Percentiles rank a stretch among this genome's conserved stretches.
Evolutionary conservation across 1,140 invertebrate species (phyloP).

Genomic region (Meloidogyne floridensis): DNA sequence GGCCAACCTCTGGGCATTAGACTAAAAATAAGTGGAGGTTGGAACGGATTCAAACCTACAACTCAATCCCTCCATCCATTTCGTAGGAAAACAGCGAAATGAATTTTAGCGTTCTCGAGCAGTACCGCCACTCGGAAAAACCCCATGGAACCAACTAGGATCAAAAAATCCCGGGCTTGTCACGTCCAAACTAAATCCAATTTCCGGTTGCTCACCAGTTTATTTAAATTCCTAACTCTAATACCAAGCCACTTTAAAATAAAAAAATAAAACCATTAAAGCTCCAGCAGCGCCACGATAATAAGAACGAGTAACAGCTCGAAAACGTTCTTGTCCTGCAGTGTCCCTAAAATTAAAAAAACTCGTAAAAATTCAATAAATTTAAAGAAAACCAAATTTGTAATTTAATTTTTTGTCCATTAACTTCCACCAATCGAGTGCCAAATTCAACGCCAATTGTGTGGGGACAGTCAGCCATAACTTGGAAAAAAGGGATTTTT

Average conservation of each 20-base stretch:
- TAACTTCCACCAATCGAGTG: conserved; percentile 96
- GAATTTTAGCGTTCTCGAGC: too few relatives aligned
- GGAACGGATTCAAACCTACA: too few relatives aligned
- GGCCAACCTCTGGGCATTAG: too few relatives aligned
- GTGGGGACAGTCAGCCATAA: conserved; percentile 99
- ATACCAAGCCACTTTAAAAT: neutral
- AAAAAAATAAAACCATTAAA: conserved; percentile 76
- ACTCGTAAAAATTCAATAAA: conserved; percentile 11
- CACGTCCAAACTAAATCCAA: too few relatives aligned
- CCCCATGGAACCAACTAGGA: too few relatives aligned
- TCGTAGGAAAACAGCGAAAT: too few relatives aligned
- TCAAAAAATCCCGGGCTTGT: too few relatives aligned
- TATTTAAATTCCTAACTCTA: too few relatives aligned
- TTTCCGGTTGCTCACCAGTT: too few relatives aligned
- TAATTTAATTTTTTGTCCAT: conserved; percentile 97
- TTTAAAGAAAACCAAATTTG: conserved; percentile 79
- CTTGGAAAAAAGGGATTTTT: conserved; percentile 69
- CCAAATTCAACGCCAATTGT: conserved; percentile 99
- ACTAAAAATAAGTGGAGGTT: too few relatives aligned
- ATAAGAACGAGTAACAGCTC: conserved; percentile 96
- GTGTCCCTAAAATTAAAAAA: conserved; percentile 72
- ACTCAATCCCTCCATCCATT: too few relatives aligned
- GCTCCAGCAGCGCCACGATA: conserved; percentile 97
- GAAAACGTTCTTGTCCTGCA: conserved; percentile 90
- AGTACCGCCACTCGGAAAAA: too few relatives aligned